Evolutionary conservation across 2,113 vertebrate genomes (phyloP), one percentile per base, ranked within the genome.

Genomic region (Spermophilus dauricus): DNA sequence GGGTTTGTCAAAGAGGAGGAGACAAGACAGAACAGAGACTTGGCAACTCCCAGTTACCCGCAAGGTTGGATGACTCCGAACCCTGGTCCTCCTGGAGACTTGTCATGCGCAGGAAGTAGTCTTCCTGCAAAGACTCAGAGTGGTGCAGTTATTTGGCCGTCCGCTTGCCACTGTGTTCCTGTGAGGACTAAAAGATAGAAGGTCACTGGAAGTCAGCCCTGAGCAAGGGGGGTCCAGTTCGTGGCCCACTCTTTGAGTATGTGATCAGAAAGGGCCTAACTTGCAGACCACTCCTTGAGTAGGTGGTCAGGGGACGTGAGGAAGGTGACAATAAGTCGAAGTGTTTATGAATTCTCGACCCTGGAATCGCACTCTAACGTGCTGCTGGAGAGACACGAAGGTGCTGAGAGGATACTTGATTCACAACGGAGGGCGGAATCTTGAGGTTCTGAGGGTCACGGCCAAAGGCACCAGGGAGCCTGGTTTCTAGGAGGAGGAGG

Each of bases 281-380:
- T 17, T 34, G 2, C 1, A 20, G 14, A 22, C 56, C 17, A 13
- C 11, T 26, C 4, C 37, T 26, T 1, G 1, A 20, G 14, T 53
- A 12, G 73, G 77, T 1, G 11, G 24, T 69, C 75, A 51, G 67
- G 26, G 37, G 34, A 26, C 1, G 24, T 18, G 9, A 48, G 30
- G 63, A 88, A 14, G n/a, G 42, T 32, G 17, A 18, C 51, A 48
- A 28, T n/a, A 3, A 24, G 4, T 63, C 18, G 83, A 34, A 22
- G 4, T 45, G 11, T 42, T 39, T 70, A 26, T 72, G 48, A 63
- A 58, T 87, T 5, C 17, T 63, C 3, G 20, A 13, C 56, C 20
- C 34, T 20, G 24, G 24, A 51, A 7, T 77, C 75, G 20, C 53
- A 2, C 4, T 39, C 53, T 42, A 30, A 18, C 51, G 28, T 16